Base-by-base conservation (phyloP, 2,113 vertebrate genomes). In the Chaetura pelagica region DNA sequence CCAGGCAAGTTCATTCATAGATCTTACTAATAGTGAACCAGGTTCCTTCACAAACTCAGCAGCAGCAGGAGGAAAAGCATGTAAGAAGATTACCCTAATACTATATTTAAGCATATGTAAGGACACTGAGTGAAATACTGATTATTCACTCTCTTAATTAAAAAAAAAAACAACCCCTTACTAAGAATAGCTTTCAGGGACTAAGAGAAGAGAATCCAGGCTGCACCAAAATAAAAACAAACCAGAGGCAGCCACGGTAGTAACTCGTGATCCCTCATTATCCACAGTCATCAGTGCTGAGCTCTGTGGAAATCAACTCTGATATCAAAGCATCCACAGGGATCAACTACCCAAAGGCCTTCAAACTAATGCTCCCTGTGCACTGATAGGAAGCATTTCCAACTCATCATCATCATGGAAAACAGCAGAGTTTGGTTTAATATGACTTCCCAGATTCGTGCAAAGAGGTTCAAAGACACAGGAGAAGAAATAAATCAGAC, bases 61-160 rank as follows among this genome's bases (percentile, higher is more conserved):
- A 95, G 84, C 66, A 95, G 84, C 68, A 91, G 93, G 62, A 93
- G 78, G 91, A 96, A 93, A 96, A 93, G 89, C 30, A 79, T 62
- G 5, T 95, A 97, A 96, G 95, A 91, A 91, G 94, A 96, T 97
- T 97, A 96, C 0, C 44, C 73, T 95, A 97, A 96, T 91, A 87
- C 81, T 91, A 94, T 93, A 96, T 95, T 96, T 97, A 95, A 97
- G 84, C 96, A 96, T 97, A 97, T 93, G 95, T 96, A 96, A 89
- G 94, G 86, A 67, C 57, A 89, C 89, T 91, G 80, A 97, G 94
- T 49, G 61, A 93, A 96, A 95, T 87, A 44, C 76, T 90, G 79
- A 93, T 96, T 96, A 96, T 96, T 89, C 90, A 89, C 63, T 84
- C 84, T 49, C 51, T 81, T 26, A 75, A 78, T 78, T 90, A 10